Percentiles rank a stretch among this genome's conserved stretches.
Evolutionary conservation across 1,140 invertebrate genomes (phyloP).

Genomic region (Brachionus paranguensis): DNA sequence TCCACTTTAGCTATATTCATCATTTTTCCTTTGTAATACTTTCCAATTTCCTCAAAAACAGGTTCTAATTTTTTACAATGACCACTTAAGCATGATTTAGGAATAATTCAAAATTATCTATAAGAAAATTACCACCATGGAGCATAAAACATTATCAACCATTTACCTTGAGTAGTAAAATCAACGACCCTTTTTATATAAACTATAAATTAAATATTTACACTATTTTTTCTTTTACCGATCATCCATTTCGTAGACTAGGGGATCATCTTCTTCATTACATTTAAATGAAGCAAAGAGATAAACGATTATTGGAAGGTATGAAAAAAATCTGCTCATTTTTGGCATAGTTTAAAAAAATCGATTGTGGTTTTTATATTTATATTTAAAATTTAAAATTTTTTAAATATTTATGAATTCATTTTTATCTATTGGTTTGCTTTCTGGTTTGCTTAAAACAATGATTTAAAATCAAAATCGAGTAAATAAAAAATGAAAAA

Average conservation of each 20-base stretch:
- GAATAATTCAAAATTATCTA: not conserved
- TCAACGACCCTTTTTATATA: not conserved
- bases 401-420: not conserved
- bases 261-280: not conserved
- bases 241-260: slow-evolving; percentile 40
- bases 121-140: slow-evolving; percentile 19
- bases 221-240: not conserved
- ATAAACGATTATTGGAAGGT: not conserved
- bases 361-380: not conserved
- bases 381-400: not conserved
- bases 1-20: slow-evolving; percentile 25
- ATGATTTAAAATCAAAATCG: not conserved
- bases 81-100: not conserved
- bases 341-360: not conserved
- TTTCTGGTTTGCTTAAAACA: not conserved
- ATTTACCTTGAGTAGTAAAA: slow-evolving; percentile 38
- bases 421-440: not conserved
- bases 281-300: not conserved
- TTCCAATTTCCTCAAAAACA: slow-evolving; percentile 37
- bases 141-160: slow-evolving; percentile 37
- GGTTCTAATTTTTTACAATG: slow-evolving; percentile 40
- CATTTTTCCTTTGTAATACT: slow-evolving; percentile 26
- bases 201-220: not conserved
- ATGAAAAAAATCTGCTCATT: not conserved
- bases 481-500: not conserved